Conservation (phyloP, 2,113 vertebrate species). For the Tursiops truncatus region DNA sequence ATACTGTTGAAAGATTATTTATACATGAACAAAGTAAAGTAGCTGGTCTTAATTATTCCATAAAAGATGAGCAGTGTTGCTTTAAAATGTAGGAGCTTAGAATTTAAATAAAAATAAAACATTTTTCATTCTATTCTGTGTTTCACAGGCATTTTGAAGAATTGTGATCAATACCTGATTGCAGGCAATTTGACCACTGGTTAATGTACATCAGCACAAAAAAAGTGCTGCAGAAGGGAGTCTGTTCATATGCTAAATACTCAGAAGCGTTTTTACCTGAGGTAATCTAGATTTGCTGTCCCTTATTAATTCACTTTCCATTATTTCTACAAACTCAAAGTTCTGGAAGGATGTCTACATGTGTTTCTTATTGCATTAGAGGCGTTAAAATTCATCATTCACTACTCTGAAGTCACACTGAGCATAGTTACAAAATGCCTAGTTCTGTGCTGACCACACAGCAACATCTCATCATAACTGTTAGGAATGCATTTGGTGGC, state of each 20-base stretch:
- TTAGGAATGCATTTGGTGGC: background rate
- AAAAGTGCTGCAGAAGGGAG: constrained; percentile 25
- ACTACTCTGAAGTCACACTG: background rate
- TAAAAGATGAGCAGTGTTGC: constrained; percentile 32
- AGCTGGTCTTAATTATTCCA: background rate
- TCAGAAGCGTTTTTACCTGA: constrained; percentile 28
- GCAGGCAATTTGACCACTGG: constrained; percentile 50
- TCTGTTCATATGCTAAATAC: constrained; percentile 56
- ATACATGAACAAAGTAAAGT: background rate
- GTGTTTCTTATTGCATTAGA: background rate
- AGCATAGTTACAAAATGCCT: background rate
- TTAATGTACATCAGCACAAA: constrained; percentile 61
- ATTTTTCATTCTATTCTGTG: constrained; percentile 8
- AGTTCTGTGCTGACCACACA: background rate
- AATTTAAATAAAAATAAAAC: constrained; percentile 50
- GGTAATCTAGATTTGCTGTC: constrained; percentile 54
- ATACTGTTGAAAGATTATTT: background rate
- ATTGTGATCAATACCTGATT: constrained; percentile 62
- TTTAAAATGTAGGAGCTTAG: background rate
- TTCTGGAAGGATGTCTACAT: background rate
- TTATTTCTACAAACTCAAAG: constrained; percentile 53
- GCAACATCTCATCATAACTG: background rate
- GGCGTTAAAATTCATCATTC: background rate
- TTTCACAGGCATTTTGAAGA: constrained; percentile 40
- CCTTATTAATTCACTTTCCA: constrained; percentile 59